These are phyloP conservation scores for Siniperca knerii DNA, from an alignment of 2,113 vertebrate species.

Conservation along the genomic window DNA sequence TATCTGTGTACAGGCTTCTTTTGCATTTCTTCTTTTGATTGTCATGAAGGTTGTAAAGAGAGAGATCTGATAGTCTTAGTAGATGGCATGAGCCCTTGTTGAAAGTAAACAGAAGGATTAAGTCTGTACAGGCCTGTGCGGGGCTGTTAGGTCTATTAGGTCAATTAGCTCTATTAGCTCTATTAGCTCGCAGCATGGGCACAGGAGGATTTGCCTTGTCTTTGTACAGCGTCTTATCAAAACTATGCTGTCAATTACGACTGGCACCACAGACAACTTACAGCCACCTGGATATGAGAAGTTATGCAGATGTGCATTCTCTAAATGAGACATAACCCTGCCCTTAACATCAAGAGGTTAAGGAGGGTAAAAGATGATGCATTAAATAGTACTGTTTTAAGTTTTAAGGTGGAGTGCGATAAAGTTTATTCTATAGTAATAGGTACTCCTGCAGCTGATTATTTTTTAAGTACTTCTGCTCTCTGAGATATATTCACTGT, in stretches of 20 bases:
- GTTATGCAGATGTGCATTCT: background rate
- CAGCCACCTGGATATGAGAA: background rate
- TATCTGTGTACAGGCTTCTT: background rate
- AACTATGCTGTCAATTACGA: slow-evolving; percentile 47
- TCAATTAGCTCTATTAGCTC: slow-evolving; percentile 45
- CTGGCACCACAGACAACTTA: slow-evolving; percentile 6
- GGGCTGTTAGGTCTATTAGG: background rate
- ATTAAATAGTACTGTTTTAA: background rate
- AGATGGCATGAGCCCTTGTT: slow-evolving; percentile 42
- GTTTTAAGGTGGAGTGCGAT: background rate
- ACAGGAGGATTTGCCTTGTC: slow-evolving; percentile 52
- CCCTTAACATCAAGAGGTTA: background rate
- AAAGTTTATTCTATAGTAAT: background rate
- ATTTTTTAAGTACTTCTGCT: background rate
- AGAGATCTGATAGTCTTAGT: slow-evolving; percentile 1
- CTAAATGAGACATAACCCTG: background rate
- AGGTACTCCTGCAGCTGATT: background rate
- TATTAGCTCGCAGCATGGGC: slow-evolving; percentile 53
- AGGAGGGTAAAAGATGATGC: background rate
- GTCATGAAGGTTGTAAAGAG: background rate
- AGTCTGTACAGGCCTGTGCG: slow-evolving; percentile 15
- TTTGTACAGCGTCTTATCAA: slow-evolving; percentile 64
- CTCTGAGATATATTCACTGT: background rate
- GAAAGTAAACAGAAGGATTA: slow-evolving; percentile 66
- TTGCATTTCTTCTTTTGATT: slow-evolving; percentile 8